Base-by-base conservation (phyloP, 2,113 vertebrate species). In the Patagioenas fasciata region DNA sequence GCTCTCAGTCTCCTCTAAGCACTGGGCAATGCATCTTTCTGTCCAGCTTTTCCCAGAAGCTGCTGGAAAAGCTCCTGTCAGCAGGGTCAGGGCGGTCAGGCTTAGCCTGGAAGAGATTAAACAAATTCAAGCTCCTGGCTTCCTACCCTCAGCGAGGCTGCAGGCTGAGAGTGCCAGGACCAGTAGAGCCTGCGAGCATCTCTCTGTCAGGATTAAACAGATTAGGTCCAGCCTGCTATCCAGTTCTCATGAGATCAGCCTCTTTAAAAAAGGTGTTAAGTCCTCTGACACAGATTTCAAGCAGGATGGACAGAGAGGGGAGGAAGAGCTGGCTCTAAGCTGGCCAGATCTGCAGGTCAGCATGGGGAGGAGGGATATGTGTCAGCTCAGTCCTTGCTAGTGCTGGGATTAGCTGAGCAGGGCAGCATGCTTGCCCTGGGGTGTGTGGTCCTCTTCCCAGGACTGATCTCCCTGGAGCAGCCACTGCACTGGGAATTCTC, bases 181-280 rank as follows among this genome's bases (percentile, higher is more conserved):
- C 1, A 61, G 67, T 4, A 2, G 57, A 90, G 54, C 74, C 70
- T 11, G 1, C 6, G 85, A 88, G 90, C 75, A 80, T 69, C 82
- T 66, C 75, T 86, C 92, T 89, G 78, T 66, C 81, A 79, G 95
- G 96, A 96, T 97, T 18, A 97, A 98, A 96, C 73, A 93, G 97
- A 95, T 97, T 97, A 97, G 85, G 71, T 64, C 80, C 88, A 75
- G 92, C 78, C 92, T 92, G 23, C 96, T 94, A 81, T 94, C 91
- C 97, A 96, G 96, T 83, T 96, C 98, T 97, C 89, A 96, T 94
- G 90, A 96, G 95, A 95, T 96, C 97, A 97, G 97, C 92, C 95
- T 98, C 36, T 12, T 96, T 92, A 96, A 69, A 96, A 92, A 92
- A 89, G 58, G 86, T 94, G 71, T 77, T 95, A 91, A 88, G 97